Conservation (phyloP, 1,140 invertebrate genomes). For the Leptinotarsa undecemlineata region DNA sequence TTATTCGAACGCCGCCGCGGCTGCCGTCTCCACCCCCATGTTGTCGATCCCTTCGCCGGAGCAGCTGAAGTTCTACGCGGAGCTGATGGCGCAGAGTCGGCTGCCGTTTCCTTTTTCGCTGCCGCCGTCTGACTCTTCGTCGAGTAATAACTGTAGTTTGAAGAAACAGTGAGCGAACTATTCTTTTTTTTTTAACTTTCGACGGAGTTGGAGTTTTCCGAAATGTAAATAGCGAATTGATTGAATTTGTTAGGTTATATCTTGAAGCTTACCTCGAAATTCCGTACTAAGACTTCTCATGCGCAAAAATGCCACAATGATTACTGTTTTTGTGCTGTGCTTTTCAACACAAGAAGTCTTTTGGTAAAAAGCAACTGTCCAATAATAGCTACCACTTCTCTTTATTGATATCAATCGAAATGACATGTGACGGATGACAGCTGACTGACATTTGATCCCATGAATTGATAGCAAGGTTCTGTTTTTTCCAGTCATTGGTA, state of each 20-base stretch:
- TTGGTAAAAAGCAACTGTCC: no score
- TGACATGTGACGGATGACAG: no score
- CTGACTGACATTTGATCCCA: no score
- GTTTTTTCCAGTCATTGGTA: no score
- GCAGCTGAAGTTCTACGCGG: conserved; percentile 57
- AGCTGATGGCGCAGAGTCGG: conserved; percentile 49
- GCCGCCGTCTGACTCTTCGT: background rate
- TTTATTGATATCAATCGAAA: no score
- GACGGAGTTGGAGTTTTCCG: background rate
- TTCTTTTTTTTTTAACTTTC: background rate
- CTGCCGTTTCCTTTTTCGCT: conserved; percentile 40
- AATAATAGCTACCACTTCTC: no score
- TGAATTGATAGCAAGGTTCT: no score
- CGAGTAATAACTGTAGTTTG: conserved; percentile 30
- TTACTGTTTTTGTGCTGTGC: no score
- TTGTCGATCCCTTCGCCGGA: conserved; percentile 49
- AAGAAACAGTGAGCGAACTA: conserved; percentile 29
- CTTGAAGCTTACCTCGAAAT: background rate
- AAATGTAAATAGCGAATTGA: background rate
- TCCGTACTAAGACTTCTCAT: no score
- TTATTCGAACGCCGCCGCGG: conserved; percentile 35
- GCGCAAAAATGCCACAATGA: no score
- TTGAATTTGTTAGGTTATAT: background rate
- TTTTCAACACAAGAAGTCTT: no score
- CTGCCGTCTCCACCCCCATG: conserved; percentile 37